Evolutionary conservation across 2,797 vertebrate species (phyloP).

Genomic region (Catharus ustulatus): DNA sequence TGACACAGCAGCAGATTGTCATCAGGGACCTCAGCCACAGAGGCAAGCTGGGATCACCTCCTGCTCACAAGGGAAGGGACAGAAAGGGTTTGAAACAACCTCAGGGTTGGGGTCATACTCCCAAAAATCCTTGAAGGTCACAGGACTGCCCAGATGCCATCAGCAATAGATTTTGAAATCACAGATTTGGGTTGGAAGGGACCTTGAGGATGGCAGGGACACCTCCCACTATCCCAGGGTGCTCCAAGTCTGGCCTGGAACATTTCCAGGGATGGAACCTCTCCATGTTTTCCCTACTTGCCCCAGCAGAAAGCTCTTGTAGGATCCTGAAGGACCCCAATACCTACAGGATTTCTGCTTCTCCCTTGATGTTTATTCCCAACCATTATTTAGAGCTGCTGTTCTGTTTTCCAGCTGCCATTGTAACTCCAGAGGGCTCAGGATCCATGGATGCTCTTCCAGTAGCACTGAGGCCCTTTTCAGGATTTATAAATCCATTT

Average conservation of each 20-base stretch:
- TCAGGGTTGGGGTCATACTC: not conserved
- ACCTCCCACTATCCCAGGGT: not conserved
- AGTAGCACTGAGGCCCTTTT: rapidly evolving
- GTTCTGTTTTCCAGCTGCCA: not conserved
- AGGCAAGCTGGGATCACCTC: conserved; percentile 78
- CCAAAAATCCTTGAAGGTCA: not conserved
- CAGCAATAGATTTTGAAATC: too few relatives aligned
- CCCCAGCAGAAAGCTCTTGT: not conserved
- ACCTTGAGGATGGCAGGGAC: not conserved
- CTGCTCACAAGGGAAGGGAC: conserved; percentile 63
- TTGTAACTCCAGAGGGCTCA: not conserved
- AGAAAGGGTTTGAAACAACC: not conserved
- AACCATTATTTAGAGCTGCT: not conserved
- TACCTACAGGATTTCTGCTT: not conserved
- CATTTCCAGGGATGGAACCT: not conserved
- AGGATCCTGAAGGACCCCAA: not conserved
- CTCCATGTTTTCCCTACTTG: not conserved
- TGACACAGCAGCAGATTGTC: conserved; percentile 90
- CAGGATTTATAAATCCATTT: not conserved
- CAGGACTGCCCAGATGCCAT: not conserved
- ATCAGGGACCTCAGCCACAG: conserved; percentile 92
- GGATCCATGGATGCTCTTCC: not conserved
- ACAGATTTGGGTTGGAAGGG: not conserved
- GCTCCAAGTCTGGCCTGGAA: not conserved
- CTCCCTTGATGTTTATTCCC: not conserved